Evolutionary conservation across 2,113 vertebrate genomes (phyloP).

Genomic region (Nyctereutes procyonoides): DNA sequence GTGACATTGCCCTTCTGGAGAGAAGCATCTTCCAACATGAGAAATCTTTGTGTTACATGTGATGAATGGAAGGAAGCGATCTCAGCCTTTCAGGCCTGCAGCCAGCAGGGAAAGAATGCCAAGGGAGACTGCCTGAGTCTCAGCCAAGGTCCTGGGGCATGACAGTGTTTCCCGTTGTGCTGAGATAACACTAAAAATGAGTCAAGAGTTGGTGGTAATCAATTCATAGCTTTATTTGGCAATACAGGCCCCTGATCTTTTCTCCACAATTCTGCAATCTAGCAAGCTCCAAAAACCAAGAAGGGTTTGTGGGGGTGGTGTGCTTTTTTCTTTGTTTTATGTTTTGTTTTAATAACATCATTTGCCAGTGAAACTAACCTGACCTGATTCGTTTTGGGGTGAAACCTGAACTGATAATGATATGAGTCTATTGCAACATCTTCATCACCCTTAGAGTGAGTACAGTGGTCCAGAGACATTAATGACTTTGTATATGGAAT

Average conservation of each 20-base stretch:
- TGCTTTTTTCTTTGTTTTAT: neutral
- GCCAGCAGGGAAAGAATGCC: neutral
- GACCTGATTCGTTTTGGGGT: neutral
- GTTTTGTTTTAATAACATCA: neutral
- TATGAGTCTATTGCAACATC: neutral
- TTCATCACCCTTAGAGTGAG: neutral
- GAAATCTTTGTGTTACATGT: neutral
- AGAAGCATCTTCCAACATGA: neutral
- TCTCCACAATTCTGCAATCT: neutral
- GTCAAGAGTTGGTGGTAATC: neutral
- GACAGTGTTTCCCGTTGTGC: neutral
- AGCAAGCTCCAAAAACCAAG: neutral
- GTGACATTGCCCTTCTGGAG: neutral
- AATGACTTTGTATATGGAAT: neutral
- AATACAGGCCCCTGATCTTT: neutral
- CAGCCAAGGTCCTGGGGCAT: neutral
- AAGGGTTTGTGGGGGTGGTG: neutral
- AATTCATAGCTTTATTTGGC: neutral
- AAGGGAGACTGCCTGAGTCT: neutral
- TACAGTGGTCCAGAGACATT: neutral
- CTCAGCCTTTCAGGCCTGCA: neutral
- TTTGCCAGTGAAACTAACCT: neutral
- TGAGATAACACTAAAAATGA: neutral
- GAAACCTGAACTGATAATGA: neutral
- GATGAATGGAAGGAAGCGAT: neutral